Evolutionary conservation across 2,888 invertebrate genomes (phyloP).

Genomic region (Parapristionchus giblindavisi): DNA sequence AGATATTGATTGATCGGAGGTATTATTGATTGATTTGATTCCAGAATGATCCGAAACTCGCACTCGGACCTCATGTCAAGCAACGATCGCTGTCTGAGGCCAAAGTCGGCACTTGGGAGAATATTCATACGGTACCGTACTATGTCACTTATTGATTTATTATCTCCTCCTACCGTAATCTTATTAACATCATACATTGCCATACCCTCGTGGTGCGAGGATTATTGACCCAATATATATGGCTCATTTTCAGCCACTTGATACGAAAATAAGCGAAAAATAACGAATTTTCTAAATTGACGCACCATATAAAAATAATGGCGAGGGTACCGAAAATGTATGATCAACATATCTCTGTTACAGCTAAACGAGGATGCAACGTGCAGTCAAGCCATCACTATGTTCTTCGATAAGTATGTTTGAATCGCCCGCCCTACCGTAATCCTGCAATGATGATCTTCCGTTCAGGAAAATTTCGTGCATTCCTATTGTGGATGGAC

Average conservation of each 20-base stretch:
- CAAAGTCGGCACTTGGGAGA: constrained; percentile 62
- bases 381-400: constrained; percentile 51
- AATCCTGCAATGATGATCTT: neutral
- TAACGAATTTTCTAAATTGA: too few relatives aligned
- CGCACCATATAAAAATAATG: too few relatives aligned
- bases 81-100: constrained; percentile 57
- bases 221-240: neutral
- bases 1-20: neutral
- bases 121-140: constrained; percentile 58
- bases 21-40: constrained; percentile 3
- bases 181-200: neutral
- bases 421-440: neutral
- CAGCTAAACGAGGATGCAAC: constrained; percentile 37
- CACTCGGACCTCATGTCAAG: constrained; percentile 58
- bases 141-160: too few relatives aligned
- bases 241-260: too few relatives aligned
- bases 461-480: constrained; percentile 53
- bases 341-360: neutral
- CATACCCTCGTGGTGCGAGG: neutral
- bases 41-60: constrained; percentile 59
- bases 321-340: too few relatives aligned
- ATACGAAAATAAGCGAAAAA: too few relatives aligned
- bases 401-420: constrained; percentile 52
- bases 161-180: constrained; percentile 28
- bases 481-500: constrained; percentile 55